Percentiles rank a stretch among this genome's conserved stretches.
phyloP scores from a whole-genome alignment of 2,113 vertebrate genomes.

The Rhinoptilus africanus region DNA sequence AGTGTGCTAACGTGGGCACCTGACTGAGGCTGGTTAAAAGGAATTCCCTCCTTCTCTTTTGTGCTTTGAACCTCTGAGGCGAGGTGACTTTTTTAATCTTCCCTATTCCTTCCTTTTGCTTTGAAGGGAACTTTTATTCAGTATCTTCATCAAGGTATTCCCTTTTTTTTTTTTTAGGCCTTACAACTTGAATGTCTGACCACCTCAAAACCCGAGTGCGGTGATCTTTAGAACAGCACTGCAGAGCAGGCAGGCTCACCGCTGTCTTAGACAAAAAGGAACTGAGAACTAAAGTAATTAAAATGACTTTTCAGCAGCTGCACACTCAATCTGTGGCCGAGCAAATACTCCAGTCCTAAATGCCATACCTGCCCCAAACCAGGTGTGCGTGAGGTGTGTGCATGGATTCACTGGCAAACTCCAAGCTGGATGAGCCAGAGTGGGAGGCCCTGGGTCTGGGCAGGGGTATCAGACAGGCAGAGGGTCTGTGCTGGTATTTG shows the following conservation, averaged over 20 bases:
- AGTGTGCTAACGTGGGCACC: background rate
- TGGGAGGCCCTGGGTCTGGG: background rate
- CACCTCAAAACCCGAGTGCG: background rate
- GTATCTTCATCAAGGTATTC: background rate
- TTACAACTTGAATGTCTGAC: background rate
- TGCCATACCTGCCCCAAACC: background rate
- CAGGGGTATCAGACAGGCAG: accelerated
- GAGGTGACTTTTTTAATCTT: background rate
- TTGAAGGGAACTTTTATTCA: conserved; percentile 8
- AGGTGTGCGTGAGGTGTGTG: accelerated
- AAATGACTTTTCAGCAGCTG: background rate
- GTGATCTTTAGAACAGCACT: background rate
- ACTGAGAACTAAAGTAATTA: background rate
- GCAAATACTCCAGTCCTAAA: background rate
- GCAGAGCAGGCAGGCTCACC: background rate
- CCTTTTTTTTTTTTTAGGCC: background rate
- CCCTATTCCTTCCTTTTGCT: background rate
- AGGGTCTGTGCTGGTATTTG: background rate
- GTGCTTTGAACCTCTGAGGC: background rate
- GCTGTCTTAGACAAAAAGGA: background rate
- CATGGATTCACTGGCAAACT: background rate
- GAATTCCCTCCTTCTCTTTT: background rate
- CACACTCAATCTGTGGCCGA: background rate
- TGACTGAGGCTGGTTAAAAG: background rate
- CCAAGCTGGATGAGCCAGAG: background rate